A percentile compares a stretch with the other conserved stretches of the same genome.
Conservation (phyloP, 2,797 vertebrate genomes). For the Etheostoma nigrum region DNA sequence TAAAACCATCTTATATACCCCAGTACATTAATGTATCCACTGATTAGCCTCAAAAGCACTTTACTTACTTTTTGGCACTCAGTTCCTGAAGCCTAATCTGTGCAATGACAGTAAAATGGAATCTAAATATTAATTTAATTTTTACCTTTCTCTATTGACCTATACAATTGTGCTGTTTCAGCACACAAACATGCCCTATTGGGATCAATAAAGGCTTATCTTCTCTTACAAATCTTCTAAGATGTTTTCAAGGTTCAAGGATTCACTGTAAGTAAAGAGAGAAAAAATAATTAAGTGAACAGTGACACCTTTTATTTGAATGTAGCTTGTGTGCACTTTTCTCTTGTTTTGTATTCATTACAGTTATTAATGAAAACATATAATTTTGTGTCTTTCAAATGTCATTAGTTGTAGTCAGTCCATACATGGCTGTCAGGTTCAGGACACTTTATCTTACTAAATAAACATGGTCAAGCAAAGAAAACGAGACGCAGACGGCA, state of each 20-base stretch:
- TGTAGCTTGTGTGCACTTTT: neutral
- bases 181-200: too few species aligned
- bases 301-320: neutral
- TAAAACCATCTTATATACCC: neutral
- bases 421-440: slow-evolving; percentile 12
- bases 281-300: neutral
- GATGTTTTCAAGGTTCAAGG: neutral
- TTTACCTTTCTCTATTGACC: too few species aligned
- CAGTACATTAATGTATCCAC: neutral
- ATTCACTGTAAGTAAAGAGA: neutral
- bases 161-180: too few species aligned
- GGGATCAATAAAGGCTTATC: too few species aligned
- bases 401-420: neutral
- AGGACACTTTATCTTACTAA: too few species aligned
- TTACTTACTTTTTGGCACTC: too few species aligned
- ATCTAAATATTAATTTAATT: too few species aligned
- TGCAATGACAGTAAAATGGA: too few species aligned
- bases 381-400: neutral
- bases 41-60: neutral
- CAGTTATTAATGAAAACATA: neutral
- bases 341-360: neutral
- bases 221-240: too few species aligned
- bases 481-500: too few species aligned
- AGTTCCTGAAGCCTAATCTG: too few species aligned
- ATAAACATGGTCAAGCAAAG: too few species aligned